Conservation (phyloP, 2,113 vertebrate genomes). For the Onychorhynchus coronatus region DNA sequence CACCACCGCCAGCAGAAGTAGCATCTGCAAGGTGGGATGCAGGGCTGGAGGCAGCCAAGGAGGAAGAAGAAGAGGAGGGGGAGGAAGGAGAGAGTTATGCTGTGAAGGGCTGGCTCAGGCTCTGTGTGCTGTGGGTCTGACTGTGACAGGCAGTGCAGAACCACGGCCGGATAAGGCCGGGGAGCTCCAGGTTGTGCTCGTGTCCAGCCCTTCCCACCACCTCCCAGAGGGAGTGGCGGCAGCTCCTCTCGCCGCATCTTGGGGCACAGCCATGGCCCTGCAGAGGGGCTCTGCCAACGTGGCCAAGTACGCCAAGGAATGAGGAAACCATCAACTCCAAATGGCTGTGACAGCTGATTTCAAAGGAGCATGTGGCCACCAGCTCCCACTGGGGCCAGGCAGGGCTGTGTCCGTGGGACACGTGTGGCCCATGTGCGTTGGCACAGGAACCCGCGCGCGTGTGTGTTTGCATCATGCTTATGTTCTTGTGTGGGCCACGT, state of each 20-base stretch:
- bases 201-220: not conserved
- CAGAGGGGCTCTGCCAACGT: not conserved
- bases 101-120: not conserved
- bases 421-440: slow-evolving; percentile 30
- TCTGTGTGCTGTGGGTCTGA: not conserved
- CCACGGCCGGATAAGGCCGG: accelerated
- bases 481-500: not conserved
- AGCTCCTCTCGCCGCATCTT: accelerated
- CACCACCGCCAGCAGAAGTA: not conserved
- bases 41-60: not conserved
- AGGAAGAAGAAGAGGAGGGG: not conserved
- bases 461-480: not conserved
- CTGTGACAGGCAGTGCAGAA: not conserved
- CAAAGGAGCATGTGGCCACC: slow-evolving; percentile 34
- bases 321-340: not conserved
- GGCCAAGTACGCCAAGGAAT: slow-evolving; percentile 13
- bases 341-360: not conserved
- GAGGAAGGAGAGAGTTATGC: not conserved
- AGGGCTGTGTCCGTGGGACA: not conserved
- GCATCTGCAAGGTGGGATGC: not conserved
- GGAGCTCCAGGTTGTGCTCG: not conserved
- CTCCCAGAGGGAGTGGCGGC: accelerated
- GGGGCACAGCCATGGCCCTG: accelerated
- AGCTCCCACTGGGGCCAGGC: not conserved
- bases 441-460: not conserved